Conservation (phyloP, 2,113 vertebrate species). For the Pelecanoides urinatrix region DNA sequence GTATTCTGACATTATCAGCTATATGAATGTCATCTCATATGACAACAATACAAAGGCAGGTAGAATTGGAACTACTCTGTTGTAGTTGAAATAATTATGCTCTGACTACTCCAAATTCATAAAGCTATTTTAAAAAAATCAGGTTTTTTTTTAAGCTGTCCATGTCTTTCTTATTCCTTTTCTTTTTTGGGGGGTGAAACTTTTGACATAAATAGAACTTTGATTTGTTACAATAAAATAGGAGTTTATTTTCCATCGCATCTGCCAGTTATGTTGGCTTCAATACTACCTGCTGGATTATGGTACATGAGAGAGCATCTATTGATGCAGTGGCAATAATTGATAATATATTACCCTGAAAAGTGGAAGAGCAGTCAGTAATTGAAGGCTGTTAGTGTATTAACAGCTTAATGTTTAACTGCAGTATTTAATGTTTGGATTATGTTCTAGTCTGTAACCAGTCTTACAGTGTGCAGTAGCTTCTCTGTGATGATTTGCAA, state of each 20-base stretch:
- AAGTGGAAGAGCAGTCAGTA: background rate
- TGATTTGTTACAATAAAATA: background rate
- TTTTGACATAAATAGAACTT: background rate
- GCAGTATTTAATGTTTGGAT: background rate
- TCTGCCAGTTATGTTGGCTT: background rate
- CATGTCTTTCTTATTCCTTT: fast-evolving
- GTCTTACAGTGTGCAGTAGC: background rate
- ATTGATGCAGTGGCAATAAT: background rate
- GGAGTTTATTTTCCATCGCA: background rate
- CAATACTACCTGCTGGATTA: background rate
- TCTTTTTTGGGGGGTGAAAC: background rate
- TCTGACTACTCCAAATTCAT: background rate
- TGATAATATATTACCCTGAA: background rate
- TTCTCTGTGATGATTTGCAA: background rate
- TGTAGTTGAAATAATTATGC: background rate
- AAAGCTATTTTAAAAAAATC: background rate
- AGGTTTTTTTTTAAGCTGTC: background rate
- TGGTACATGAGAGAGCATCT: background rate
- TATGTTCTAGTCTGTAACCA: background rate
- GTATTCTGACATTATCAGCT: background rate
- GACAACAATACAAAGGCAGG: background rate
- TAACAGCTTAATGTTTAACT: background rate
- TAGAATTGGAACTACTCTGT: background rate
- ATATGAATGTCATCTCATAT: background rate
- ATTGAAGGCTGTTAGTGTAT: background rate